These are phyloP conservation scores for Onychomys arenicola DNA, from an alignment of 2,797 vertebrate species.

Conservation along the genomic window DNA sequence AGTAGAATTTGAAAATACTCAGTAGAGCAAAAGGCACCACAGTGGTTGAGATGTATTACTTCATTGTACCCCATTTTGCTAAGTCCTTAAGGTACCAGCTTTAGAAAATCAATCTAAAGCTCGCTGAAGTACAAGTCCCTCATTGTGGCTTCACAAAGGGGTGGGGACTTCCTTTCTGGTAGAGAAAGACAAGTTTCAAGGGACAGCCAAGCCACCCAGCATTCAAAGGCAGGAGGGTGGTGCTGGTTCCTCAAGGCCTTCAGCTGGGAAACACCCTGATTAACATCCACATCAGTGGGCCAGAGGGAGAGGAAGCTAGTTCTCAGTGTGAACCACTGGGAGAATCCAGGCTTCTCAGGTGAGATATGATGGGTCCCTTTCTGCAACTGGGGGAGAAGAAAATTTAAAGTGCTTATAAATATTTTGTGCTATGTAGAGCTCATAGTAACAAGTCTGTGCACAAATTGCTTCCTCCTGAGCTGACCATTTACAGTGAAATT, in stretches of 20 bases:
- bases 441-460: neutral
- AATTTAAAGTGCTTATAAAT: neutral
- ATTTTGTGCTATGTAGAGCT: neutral
- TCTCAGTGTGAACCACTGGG: neutral
- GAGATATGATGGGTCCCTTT: neutral
- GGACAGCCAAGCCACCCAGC: neutral
- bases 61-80: constrained; percentile 26
- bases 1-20: neutral
- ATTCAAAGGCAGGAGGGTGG: neutral
- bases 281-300: neutral
- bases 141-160: neutral
- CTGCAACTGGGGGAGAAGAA: neutral
- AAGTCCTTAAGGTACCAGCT: neutral
- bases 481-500: neutral
- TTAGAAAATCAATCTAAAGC: constrained; percentile 13
- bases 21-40: neutral
- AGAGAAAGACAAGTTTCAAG: neutral
- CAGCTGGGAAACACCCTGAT: neutral
- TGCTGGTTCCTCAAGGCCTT: neutral
- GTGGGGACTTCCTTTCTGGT: constrained; percentile 2
- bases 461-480: neutral
- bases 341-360: neutral
- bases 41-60: neutral
- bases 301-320: neutral
- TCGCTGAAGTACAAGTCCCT: neutral